Conservation (phyloP, 2,888 invertebrate species). For the Magallana nippona region DNA sequence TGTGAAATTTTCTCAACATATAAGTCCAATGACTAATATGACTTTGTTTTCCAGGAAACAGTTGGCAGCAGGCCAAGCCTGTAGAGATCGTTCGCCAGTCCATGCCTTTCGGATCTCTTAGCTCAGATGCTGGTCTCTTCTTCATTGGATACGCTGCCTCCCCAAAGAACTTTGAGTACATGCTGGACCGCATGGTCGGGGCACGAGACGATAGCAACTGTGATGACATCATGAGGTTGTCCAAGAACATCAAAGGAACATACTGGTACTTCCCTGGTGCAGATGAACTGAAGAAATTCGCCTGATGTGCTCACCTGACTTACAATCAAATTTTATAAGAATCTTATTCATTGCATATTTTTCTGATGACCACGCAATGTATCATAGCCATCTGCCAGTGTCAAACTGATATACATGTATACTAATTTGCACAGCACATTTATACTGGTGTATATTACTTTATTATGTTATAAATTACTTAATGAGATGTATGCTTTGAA, state of each 20-base stretch:
- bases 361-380: not conserved
- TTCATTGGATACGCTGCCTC: slow-evolving; percentile 79
- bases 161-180: slow-evolving; percentile 77
- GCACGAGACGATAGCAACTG: slow-evolving; percentile 73
- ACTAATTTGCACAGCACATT: too few relatives aligned
- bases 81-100: slow-evolving; percentile 79
- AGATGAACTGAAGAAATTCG: slow-evolving; percentile 72
- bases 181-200: slow-evolving; percentile 80
- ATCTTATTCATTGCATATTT: not conserved
- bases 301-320: slow-evolving; percentile 40
- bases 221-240: slow-evolving; percentile 78
- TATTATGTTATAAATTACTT: too few relatives aligned
- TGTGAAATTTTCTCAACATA: too few relatives aligned
- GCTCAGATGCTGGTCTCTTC: slow-evolving; percentile 77
- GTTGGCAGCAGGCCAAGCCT: slow-evolving; percentile 73
- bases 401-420: too few relatives aligned
- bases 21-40: not conserved
- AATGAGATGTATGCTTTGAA: too few relatives aligned
- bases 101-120: slow-evolving; percentile 77
- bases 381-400: too few relatives aligned
- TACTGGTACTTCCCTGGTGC: slow-evolving; percentile 80
- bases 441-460: too few relatives aligned
- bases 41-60: slow-evolving; percentile 65
- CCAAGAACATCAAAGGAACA: slow-evolving; percentile 75
- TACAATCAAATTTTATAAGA: not conserved